Conservation (phyloP, 1,140 invertebrate species). For the Pteromalus puparum region DNA sequence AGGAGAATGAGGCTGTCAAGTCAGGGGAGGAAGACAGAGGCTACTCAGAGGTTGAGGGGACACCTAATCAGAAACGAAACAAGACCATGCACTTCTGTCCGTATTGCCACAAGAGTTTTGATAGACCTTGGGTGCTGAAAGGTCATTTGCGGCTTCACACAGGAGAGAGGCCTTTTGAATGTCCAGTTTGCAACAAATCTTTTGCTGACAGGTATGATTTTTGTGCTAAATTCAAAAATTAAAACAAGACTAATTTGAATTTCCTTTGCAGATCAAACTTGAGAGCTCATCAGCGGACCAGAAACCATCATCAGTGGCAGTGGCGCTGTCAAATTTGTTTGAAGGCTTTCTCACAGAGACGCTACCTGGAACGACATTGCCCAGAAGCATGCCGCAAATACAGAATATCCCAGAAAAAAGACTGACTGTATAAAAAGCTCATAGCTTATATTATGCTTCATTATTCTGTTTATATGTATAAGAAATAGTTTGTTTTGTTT, state of each 20-base stretch:
- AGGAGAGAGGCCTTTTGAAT: conserved; percentile 82
- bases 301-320: conserved; percentile 82
- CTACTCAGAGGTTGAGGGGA: conserved; percentile 45
- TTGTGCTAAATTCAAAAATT: conserved; percentile 1
- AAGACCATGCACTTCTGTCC: conserved; percentile 73
- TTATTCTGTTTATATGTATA: not conserved
- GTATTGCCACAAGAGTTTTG: conserved; percentile 76
- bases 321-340: conserved; percentile 81
- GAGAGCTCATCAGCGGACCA: conserved; percentile 82
- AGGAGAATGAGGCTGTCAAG: conserved; percentile 38
- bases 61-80: conserved; percentile 66
- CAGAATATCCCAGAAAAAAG: conserved; percentile 67
- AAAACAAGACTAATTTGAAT: not conserved
- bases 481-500: not conserved
- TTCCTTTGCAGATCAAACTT: conserved; percentile 79
- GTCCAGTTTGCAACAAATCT: conserved; percentile 82
- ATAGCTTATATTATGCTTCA: not conserved
- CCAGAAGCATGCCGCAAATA: conserved; percentile 83
- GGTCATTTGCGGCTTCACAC: conserved; percentile 82
- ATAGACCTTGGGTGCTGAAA: conserved; percentile 83
- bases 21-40: conserved; percentile 44
- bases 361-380: conserved; percentile 84
- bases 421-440: conserved; percentile 37
- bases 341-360: conserved; percentile 84
- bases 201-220: conserved; percentile 83